Conservation (phyloP, 1,140 invertebrate species). For the Hylaeus anthracinus region DNA sequence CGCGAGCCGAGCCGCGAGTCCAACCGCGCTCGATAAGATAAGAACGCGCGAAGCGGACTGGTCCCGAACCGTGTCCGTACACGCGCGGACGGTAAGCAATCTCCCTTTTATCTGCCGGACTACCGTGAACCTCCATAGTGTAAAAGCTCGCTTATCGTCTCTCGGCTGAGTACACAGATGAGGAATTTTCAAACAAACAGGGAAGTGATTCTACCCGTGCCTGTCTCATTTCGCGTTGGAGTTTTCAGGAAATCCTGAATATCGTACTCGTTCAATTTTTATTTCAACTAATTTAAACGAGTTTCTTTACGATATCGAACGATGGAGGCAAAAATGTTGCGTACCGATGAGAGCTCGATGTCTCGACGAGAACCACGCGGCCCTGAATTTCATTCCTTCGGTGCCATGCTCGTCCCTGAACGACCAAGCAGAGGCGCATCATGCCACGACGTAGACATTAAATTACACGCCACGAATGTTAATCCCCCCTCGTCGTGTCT, state of each 20-base stretch:
- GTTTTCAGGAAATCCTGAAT: neutral
- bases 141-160: slow-evolving; percentile 11
- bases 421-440: slow-evolving; percentile 23
- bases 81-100: slow-evolving; percentile 35
- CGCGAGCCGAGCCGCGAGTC: slow-evolving; percentile 12
- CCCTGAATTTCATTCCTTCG: slow-evolving; percentile 23
- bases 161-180: neutral
- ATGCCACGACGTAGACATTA: slow-evolving; percentile 37
- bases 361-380: neutral
- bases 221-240: neutral
- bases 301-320: no score
- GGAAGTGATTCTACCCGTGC: neutral
- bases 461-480: slow-evolving; percentile 54
- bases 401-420: slow-evolving; percentile 23
- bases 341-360: no score
- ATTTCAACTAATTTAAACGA: no score
- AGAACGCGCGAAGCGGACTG: slow-evolving; percentile 18
- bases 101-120: slow-evolving; percentile 31
- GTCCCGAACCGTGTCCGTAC: slow-evolving; percentile 11
- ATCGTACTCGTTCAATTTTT: no score
- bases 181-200: neutral
- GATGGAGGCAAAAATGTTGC: no score
- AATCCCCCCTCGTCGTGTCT: slow-evolving; percentile 47
- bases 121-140: slow-evolving; percentile 14
- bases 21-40: slow-evolving; percentile 38